Percentiles rank a stretch among this genome's conserved stretches.
Conservation (phyloP, 2,888 invertebrate genomes). For the Himalopsyche tibetana region DNA sequence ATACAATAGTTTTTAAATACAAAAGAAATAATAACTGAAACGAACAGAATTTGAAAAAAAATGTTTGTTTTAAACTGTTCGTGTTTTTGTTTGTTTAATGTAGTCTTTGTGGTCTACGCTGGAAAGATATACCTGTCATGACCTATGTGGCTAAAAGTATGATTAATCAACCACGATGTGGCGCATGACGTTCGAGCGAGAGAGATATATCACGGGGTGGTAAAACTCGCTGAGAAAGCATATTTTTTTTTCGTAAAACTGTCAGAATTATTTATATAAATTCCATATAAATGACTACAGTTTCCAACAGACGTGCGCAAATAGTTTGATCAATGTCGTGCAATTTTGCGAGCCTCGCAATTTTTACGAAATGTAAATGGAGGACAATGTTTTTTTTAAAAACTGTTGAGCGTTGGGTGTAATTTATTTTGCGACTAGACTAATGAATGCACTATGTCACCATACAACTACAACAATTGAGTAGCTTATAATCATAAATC, state of each 20-base stretch:
- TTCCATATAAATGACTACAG: conserved; percentile 42
- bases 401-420: not conserved
- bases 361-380: conserved; percentile 11
- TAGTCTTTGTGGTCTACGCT: too few species aligned
- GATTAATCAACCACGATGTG: conserved; percentile 29
- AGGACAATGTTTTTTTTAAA: not conserved
- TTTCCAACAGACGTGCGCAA: conserved; percentile 33
- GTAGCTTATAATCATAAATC: too few species aligned
- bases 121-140: conserved; percentile 28
- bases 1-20: too few species aligned
- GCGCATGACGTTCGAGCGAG: conserved; percentile 17
- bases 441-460: too few species aligned
- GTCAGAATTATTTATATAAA: conserved; percentile 40
- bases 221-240: conserved; percentile 22
- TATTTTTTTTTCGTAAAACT: not conserved
- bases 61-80: too few species aligned
- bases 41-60: too few species aligned
- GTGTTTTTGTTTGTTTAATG: too few species aligned
- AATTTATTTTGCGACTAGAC: not conserved
- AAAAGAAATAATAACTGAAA: too few species aligned
- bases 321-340: conserved; percentile 23
- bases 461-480: too few species aligned
- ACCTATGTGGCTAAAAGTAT: conserved; percentile 19
- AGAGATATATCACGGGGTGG: not conserved
- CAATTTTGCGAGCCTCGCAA: conserved; percentile 18